Evolutionary conservation across 1,140 invertebrate genomes (phyloP).

Genomic region (Papilio xuthus): DNA sequence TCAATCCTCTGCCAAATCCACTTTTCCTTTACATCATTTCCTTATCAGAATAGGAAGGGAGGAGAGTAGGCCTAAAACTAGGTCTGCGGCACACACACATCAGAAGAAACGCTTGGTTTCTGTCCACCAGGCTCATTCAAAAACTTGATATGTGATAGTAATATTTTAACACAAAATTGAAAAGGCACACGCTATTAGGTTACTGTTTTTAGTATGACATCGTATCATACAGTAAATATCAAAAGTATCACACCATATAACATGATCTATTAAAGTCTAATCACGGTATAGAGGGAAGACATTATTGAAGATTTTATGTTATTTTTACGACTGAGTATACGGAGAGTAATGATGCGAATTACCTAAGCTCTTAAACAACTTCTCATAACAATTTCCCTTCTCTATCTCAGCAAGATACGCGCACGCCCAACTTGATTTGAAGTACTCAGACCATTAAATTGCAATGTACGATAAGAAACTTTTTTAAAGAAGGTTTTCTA

Average conservation of each 20-base stretch:
- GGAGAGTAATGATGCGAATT: conserved; percentile 11
- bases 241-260: not conserved
- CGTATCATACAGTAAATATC: not conserved
- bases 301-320: conserved; percentile 12
- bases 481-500: not conserved
- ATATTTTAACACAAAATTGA: too few species aligned
- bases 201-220: not conserved
- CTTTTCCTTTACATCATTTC: too few species aligned
- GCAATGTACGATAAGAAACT: not conserved
- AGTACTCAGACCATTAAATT: conserved; percentile 8
- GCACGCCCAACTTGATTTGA: conserved; percentile 4
- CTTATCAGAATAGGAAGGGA: too few species aligned
- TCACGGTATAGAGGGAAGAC: conserved; percentile 14
- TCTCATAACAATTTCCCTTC: conserved; percentile 18
- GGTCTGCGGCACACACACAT: too few species aligned
- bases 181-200: not conserved
- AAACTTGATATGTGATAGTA: too few species aligned
- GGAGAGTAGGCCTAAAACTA: too few species aligned
- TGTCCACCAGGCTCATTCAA: too few species aligned
- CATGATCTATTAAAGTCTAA: not conserved
- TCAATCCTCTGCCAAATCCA: too few species aligned
- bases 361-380: conserved; percentile 14
- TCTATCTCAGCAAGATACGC: conserved; percentile 3
- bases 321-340: conserved; percentile 16
- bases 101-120: too few species aligned